A percentile compares a stretch with the other conserved stretches of the same genome.
Evolutionary conservation across 2,113 vertebrate genomes (phyloP).

Genomic region (Callionymus lyra): DNA sequence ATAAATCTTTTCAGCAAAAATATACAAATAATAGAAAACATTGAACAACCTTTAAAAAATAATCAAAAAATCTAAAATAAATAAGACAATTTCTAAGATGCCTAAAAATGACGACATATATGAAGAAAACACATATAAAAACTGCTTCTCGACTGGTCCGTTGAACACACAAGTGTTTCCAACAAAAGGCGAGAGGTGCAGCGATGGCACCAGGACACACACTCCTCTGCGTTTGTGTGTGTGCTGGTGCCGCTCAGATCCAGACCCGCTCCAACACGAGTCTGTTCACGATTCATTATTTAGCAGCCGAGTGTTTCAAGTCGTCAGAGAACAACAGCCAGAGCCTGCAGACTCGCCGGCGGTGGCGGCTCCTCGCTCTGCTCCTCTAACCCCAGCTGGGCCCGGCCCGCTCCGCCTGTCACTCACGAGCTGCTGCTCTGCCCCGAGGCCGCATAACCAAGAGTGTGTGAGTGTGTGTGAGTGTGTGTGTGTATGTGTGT

Average conservation of each 20-base stretch:
- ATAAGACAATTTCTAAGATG: too few species aligned
- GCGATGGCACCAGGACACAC: too few species aligned
- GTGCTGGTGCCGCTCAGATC: conserved; percentile 42
- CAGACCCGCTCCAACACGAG: conserved; percentile 52
- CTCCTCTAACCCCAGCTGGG: conserved; percentile 61
- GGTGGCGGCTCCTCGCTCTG: conserved; percentile 58
- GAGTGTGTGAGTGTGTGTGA: conserved; percentile 21
- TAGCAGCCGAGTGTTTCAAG: conserved; percentile 74
- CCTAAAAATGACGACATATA: too few species aligned
- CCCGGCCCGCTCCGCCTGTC: conserved; percentile 59
- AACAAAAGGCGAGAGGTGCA: too few species aligned
- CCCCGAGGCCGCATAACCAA: conserved; percentile 47
- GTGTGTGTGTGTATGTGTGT: conserved; percentile 22
- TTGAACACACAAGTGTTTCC: too few species aligned
- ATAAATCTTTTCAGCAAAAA: too few species aligned
- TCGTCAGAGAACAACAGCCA: conserved; percentile 68
- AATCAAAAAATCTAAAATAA: too few species aligned
- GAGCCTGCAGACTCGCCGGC: conserved; percentile 61
- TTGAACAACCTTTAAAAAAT: too few species aligned
- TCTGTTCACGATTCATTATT: conserved; percentile 70
- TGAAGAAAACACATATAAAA: too few species aligned
- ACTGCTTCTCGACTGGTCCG: too few species aligned
- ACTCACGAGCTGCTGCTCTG: conserved; percentile 57
- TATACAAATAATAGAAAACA: too few species aligned
- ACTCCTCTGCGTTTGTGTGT: conserved; percentile 19